Evolutionary conservation across 2,797 vertebrate genomes (phyloP).

Genomic region (Lateolabrax maculatus): DNA sequence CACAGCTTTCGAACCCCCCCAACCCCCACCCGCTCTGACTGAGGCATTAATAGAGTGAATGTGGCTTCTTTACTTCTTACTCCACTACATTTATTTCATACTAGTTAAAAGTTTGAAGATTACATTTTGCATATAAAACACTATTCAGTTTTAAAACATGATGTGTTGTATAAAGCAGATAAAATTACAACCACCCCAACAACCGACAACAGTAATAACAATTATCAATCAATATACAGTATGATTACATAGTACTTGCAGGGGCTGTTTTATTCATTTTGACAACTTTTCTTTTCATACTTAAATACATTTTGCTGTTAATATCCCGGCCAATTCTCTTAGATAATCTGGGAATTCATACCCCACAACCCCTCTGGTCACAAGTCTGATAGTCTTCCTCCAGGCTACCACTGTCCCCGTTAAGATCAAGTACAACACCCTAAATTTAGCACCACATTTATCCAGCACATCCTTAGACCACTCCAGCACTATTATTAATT

Average conservation of each 20-base stretch:
- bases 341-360: slow-evolving; percentile 21
- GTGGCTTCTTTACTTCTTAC: not conserved
- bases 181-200: not conserved
- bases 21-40: too few species aligned
- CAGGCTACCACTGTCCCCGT: slow-evolving; percentile 25
- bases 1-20: not conserved
- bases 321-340: not conserved
- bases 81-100: not conserved
- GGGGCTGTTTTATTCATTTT: not conserved
- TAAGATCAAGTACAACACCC: slow-evolving; percentile 16
- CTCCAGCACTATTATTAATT: slow-evolving; percentile 17
- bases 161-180: too few species aligned
- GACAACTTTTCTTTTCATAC: not conserved
- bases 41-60: slow-evolving; percentile 30
- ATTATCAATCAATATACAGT: not conserved
- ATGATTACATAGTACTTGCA: not conserved
- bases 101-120: not conserved
- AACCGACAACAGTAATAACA: not conserved
- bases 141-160: not conserved
- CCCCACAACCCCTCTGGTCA: not conserved
- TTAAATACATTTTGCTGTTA: not conserved
- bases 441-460: slow-evolving; percentile 2
- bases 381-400: slow-evolving; percentile 13
- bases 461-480: not conserved
- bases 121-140: not conserved